Evolutionary conservation across 2,888 invertebrate genomes (phyloP), one percentile per base, ranked within the genome.

Genomic region (Latheticus oryzae): DNA sequence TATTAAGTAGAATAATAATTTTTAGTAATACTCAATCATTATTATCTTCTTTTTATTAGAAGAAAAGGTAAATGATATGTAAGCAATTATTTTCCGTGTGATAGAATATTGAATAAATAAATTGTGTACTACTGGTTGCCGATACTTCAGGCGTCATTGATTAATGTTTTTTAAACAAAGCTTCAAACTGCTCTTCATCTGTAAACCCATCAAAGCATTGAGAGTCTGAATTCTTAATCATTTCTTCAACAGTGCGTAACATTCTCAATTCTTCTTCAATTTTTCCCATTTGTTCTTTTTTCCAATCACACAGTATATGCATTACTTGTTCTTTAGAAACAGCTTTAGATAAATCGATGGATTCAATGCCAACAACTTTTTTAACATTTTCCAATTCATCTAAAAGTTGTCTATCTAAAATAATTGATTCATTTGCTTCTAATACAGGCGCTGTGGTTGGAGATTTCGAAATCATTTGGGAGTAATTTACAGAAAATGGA

Each of bases 401-500:
- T 30, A 65, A 52, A 5, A 68, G 67, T 48, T 67, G 60, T 15
- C 61, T 58, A 7, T 70, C 68, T 1, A 67, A 63, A 3, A 68
- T 65, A 1, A 65, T 64, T 9, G 62, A 40, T 7, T 40, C 60
- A 3, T 23, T 26, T 2, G 24, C 30, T 5, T 50, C 32, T 12
- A 35, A 21, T 19, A 21, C 21, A 11, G 21, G 48, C 1, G 60
- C 59, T 2, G 42, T 7, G 8, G 19, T 32, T 23, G 59, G 57
- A 16, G 40, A 53, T 37, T 64, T 66, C 1, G 33, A 37, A 1
- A 65, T 48, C 70, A 78, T 69, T 37, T 76, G 73, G 0, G 68
- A 64, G 56, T 78, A 78, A 51, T 73, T 78, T 3, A 73, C 40
- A 0, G 78, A 78, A 61, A 77, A 77, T 2, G 75, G 73, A 9